Conservation (phyloP, 1,140 invertebrate species). For the Ephestia elutella region DNA sequence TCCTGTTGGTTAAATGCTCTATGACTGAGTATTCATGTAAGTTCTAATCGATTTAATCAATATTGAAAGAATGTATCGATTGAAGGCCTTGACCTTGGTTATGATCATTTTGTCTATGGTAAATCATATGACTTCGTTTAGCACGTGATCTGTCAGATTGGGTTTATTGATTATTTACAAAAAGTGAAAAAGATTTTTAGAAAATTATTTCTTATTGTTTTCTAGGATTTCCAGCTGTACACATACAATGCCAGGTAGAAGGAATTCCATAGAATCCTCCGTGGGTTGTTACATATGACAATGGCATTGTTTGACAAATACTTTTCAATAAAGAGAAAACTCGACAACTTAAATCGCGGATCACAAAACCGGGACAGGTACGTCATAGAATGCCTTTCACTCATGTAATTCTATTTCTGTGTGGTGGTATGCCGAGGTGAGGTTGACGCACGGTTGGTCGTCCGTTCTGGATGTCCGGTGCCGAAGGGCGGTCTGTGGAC, state of each 20-base stretch:
- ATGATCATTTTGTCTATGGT: conserved; percentile 45
- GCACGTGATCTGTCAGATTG: conserved; percentile 59
- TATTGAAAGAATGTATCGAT: no score
- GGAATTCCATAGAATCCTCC: conserved; percentile 26
- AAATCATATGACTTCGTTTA: conserved; percentile 63
- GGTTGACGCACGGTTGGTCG: conserved; percentile 35
- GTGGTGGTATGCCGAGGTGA: conserved; percentile 27
- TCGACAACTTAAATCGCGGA: conserved; percentile 53
- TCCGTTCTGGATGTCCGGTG: conserved; percentile 6
- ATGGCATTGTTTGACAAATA: conserved; percentile 70
- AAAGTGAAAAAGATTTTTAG: neutral
- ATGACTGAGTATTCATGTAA: no score
- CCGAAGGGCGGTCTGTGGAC: conserved; percentile 17
- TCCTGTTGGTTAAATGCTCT: no score
- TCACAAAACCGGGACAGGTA: conserved; percentile 61
- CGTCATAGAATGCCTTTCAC: conserved; percentile 44
- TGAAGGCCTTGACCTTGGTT: conserved; percentile 45
- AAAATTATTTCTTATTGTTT: conserved; percentile 5
- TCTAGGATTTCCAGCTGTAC: neutral
- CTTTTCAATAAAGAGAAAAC: conserved; percentile 65
- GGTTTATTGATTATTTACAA: conserved; percentile 18
- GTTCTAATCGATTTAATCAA: no score
- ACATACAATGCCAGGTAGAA: conserved; percentile 36
- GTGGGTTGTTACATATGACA: conserved; percentile 48
- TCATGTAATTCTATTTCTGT: conserved; percentile 46